Evolutionary conservation across 37 sponge, comb jelly and placozoan species (phyloP).

Genomic region (Haliclona indistincta): DNA sequence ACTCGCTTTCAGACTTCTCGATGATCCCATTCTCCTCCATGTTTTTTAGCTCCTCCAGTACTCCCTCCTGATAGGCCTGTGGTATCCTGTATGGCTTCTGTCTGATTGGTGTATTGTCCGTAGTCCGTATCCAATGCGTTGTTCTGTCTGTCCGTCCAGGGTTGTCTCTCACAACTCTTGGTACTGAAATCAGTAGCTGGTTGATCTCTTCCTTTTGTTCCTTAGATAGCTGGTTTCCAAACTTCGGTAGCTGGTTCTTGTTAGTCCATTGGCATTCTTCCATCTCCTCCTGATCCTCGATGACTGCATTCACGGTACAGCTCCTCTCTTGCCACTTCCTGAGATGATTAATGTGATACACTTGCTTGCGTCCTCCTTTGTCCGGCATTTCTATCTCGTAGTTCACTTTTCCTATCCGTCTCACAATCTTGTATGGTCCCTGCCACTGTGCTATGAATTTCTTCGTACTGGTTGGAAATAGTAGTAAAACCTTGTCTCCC

Average conservation of each 20-base stretch:
- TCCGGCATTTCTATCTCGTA: constrained; percentile 31
- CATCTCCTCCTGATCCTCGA: background rate
- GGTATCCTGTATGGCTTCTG: constrained; percentile 46
- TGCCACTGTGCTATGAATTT: constrained; percentile 45
- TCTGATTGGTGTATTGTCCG: background rate
- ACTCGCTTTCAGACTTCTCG: constrained; percentile 36
- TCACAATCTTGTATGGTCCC: constrained; percentile 41
- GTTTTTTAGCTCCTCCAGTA: constrained; percentile 22
- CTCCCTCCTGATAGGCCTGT: constrained; percentile 16
- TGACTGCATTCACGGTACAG: background rate
- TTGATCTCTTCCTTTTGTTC: constrained; percentile 16
- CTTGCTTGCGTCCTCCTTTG: background rate
- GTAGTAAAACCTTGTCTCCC: constrained; percentile 62
- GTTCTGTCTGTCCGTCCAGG: constrained; percentile 38
- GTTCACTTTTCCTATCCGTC: constrained; percentile 24
- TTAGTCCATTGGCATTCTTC: background rate
- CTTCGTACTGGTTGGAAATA: constrained; percentile 36
- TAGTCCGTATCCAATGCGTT: constrained; percentile 15
- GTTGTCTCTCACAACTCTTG: background rate
- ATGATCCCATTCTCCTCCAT: constrained; percentile 48
- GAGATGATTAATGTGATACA: constrained; percentile 14
- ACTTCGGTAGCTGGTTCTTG: background rate
- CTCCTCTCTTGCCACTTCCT: background rate
- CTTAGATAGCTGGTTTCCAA: constrained; percentile 2
- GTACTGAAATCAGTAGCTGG: background rate